Base-by-base conservation (phyloP, 2,888 invertebrate genomes). In the Oeneis ivallda region DNA sequence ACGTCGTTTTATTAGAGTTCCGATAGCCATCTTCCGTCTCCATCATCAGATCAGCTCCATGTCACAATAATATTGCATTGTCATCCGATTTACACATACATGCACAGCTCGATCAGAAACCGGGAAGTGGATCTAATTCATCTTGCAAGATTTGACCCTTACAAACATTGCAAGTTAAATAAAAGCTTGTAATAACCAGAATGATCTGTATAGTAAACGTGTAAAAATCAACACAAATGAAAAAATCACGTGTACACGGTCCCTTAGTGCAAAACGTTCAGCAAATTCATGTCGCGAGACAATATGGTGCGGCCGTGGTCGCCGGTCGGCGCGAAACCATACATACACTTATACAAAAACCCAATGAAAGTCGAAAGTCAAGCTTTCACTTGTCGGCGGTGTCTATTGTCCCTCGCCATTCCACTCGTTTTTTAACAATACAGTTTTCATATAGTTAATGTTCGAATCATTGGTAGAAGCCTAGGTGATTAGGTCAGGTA, bases 301-400 rank as follows among this genome's bases (percentile, higher is more conserved):
- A 89, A 89, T 90, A 90, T 89, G 87, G 86, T 70, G 79, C 80
- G 81, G 79, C 78, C 82, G 79, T 86, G 87, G 70, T 79, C 80
- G 81, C 79, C 78, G 45, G 15, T 26, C 82, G 79, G 76, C 76
- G 77, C 77, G 77, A 79, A 79, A 75, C 84, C 85, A 87, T 86
- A 85, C 88, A 89, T 81, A 87, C 81, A 81, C 82, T 84, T 82
- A 80, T 77, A 90, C 89, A 91, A 91, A 91, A 91, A 90, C 85
- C 84, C 85, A 89, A 91, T 85, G 91, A 90, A 90, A 90, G 90
- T 90, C 84, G 91, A 92, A 90, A 92, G 91, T 88, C 79, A 85
- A 85, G 87, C 91, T 92, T 92, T 92, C 91, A 91, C 91, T 91
- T 81, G 88, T 82, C 82, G 81, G 78, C 84, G 79, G 82, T 83